Base-by-base conservation (phyloP, 2,888 invertebrate genomes). In the Agrotis puta region DNA sequence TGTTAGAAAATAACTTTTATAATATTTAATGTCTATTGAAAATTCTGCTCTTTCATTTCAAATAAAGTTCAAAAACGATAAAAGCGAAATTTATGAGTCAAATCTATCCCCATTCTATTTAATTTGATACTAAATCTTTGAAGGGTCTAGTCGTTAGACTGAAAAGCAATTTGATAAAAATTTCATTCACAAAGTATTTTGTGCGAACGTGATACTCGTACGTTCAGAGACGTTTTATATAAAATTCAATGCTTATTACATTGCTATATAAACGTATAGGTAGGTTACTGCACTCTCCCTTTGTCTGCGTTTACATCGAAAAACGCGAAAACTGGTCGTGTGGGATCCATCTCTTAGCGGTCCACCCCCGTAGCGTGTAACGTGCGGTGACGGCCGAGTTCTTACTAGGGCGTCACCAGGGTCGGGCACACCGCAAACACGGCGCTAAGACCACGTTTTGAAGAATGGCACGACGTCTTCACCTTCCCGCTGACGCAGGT, bases 121-220 rank as follows among this genome's bases (percentile, higher is more conserved):
- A 48, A 82, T 67, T 73, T 73, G 61, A 54, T 68, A 79, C 24
- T 73, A 63, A 82, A 79, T 64, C 59, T 16, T 64, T 67, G 33
- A 77, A 57, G 62, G 16, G 48, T 64, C 53, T 62, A 47, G 79
- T 69, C 74, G 56, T 82, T 53, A 79, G 48, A 69, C 57, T 63
- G 61, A 74, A 79, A 79, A 74, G 63, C 64, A 59, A 74, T 82
- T 79, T 66, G 20, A 47, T 66, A 61, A 79, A 74, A 80, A 79
- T 70, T 74, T 74, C 82, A 83, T 59, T 68, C 61, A n/a, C 43
- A 48, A 65, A 79, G 54, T 65, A 58, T 82, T 72, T 73, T 13
- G 24, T 51, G 54, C 50, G 61, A 62, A 62, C 53, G 27, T 72
- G 39, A 62, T 71, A n/a, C n/a, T n/a, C n/a, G n/a, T n/a, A 71